These are phyloP conservation scores for Brienomyrus longianalis DNA, from an alignment of 2,113 vertebrate species.

Conservation along the genomic window DNA sequence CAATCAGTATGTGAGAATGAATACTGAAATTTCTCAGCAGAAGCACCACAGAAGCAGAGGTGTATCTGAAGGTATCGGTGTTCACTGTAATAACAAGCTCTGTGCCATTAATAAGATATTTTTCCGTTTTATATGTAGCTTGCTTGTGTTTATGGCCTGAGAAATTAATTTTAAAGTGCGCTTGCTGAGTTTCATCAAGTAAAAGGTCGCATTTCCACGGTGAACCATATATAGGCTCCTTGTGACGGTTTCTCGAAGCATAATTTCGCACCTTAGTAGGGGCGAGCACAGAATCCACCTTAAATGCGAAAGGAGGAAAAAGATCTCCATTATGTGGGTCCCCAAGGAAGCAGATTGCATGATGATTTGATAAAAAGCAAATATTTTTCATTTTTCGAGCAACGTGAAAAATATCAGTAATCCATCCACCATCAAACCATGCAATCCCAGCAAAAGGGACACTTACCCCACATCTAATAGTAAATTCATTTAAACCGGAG, in stretches of 20 bases:
- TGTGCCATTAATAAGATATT: neutral
- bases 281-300: conserved; percentile 20
- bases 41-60: neutral
- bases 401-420: conserved; percentile 10
- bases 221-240: neutral
- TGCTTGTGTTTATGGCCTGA: neutral
- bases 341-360: conserved; percentile 34
- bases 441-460: neutral
- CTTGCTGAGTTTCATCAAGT: neutral
- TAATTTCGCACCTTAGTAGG: neutral
- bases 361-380: conserved; percentile 17
- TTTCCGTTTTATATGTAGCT: neutral
- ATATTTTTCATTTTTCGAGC: neutral
- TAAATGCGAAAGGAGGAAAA: conserved; percentile 31
- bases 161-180: neutral
- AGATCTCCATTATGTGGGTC: conserved; percentile 24
- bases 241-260: neutral
- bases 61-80: neutral
- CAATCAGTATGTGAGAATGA: neutral
- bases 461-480: neutral
- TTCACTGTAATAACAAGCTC: neutral
- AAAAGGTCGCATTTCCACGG: neutral
- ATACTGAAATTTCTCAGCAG: neutral
- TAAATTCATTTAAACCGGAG: neutral
- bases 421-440: neutral